Percentiles rank a stretch among this genome's conserved stretches.
phyloP scores from a whole-genome alignment of 2,888 invertebrate genomes.

The Hemithea aestivaria region DNA sequence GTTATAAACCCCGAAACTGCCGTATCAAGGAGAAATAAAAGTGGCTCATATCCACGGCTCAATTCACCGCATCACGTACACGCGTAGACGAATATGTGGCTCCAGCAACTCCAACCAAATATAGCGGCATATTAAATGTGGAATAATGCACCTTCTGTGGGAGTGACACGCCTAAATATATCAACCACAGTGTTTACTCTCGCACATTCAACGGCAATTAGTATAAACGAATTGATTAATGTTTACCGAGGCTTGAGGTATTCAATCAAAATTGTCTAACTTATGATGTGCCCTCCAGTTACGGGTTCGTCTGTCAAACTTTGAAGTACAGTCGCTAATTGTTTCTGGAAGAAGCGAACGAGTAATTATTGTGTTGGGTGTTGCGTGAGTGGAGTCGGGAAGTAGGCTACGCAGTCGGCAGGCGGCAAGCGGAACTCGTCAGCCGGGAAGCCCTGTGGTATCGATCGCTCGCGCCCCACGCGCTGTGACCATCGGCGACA shows the following conservation, averaged over 20 bases:
- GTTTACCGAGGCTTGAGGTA: slow-evolving; percentile 1
- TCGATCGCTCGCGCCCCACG: slow-evolving; percentile 71
- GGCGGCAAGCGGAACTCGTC: slow-evolving; percentile 33
- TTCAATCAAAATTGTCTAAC: slow-evolving; percentile 7
- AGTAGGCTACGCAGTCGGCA: slow-evolving; percentile 43
- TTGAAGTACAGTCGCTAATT: slow-evolving; percentile 28
- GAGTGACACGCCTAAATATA: slow-evolving; percentile 9
- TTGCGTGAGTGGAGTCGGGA: slow-evolving; percentile 48
- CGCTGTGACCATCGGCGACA: slow-evolving; percentile 72
- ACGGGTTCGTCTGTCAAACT: slow-evolving; percentile 14
- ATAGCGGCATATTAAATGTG: slow-evolving; percentile 6
- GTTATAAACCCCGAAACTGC: slow-evolving; percentile 54
- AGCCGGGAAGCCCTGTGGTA: slow-evolving; percentile 69
- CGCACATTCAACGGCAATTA: slow-evolving; percentile 1
- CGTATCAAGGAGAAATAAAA: slow-evolving; percentile 47
- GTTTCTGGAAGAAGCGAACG: slow-evolving; percentile 35
- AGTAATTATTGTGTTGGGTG: slow-evolving; percentile 38
- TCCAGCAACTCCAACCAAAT: slow-evolving; percentile 2
- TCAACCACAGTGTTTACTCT: slow-evolving; percentile 11
- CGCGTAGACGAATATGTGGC: slow-evolving; percentile 15
- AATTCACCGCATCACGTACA: slow-evolving; percentile 40
- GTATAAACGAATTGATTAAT: slow-evolving; percentile 12
- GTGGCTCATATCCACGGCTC: slow-evolving; percentile 31
- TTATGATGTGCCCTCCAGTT: slow-evolving; percentile 9
- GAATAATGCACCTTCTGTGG: slow-evolving; percentile 6